These are phyloP conservation scores for Myotis myotis DNA, from an alignment of 2,797 vertebrate species.

Conservation along the genomic window DNA sequence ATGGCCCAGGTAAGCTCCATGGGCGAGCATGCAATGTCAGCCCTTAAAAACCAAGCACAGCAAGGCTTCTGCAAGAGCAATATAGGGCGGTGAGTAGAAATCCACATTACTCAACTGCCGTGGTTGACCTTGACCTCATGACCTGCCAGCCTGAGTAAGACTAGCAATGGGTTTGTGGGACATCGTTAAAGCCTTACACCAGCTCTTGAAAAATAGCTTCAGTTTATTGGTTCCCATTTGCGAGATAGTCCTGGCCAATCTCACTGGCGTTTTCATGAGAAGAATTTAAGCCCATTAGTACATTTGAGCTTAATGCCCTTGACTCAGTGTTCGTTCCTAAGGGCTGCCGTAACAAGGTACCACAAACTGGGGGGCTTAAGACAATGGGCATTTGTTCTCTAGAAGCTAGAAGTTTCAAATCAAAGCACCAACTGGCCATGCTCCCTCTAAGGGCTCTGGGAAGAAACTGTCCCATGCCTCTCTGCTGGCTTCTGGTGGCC, in stretches of 20 bases:
- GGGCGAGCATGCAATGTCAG: conserved; percentile 49
- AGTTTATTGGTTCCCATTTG: background rate
- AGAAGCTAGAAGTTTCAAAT: background rate
- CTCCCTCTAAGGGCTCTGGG: background rate
- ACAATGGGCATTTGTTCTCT: background rate
- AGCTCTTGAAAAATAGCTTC: background rate
- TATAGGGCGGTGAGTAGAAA: background rate
- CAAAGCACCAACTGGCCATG: background rate
- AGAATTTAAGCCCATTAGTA: background rate
- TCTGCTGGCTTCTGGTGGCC: background rate
- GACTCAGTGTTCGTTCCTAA: background rate
- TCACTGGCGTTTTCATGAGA: background rate
- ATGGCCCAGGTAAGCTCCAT: conserved; percentile 95
- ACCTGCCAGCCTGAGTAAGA: background rate
- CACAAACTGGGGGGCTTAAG: background rate
- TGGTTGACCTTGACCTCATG: background rate
- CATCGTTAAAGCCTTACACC: background rate
- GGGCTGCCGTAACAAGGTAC: background rate
- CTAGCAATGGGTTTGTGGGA: background rate
- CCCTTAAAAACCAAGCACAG: background rate
- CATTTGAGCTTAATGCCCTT: background rate
- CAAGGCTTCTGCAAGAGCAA: background rate
- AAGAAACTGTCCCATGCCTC: background rate
- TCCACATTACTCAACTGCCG: background rate
- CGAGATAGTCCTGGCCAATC: background rate